Evolutionary conservation across 2,113 vertebrate genomes (phyloP), one percentile per base, ranked within the genome.

Genomic region (Isichthys henryi): DNA sequence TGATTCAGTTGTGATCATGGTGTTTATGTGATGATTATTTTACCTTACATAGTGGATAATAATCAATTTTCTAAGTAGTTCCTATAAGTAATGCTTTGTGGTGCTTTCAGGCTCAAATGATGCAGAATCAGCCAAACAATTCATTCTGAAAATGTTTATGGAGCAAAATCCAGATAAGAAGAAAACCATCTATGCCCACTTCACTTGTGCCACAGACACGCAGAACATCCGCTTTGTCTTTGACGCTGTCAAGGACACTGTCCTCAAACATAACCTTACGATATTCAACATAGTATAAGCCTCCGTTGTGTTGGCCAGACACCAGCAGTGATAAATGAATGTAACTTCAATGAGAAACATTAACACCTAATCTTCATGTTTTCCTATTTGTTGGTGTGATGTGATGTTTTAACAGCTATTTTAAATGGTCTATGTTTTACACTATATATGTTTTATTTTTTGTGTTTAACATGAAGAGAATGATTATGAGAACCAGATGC

Each of bases 201-300:
- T 96, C 93, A 97, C 97, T 3, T 97, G 96, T n/a, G 96, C 96
- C 49, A 98, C 97, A 0, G 97, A 97, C 93, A 98, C 97, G 0
- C 95, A 97, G 90, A 98, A 98, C 87, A 97, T 96, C 90, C 86
- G 92, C 46, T 93, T 96, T 0, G 95, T 98, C 89, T 98, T 98
- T 7, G 93, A 92, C 70, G 94, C 93, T 4, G 97, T 98, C 87
- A 97, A 96, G 91, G 95, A 98, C 90, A 97, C 95, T 0, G 94
- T 98, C 62, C 95, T 98, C 45, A 93, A 92, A 3, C 88, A 96
- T 0, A 94, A 97, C 91, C 90, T 97, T 1, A 92, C 90, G 8
- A 92, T 95, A 1, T 96, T 96, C 90, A 95, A 94, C 91, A 91
- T 97, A 0, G 90, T 94, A 52, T 97, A 92, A 80, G 43, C 11